These are phyloP conservation scores for Saccopteryx bilineata DNA, from an alignment of 2,113 vertebrate species.

Conservation along the genomic window DNA sequence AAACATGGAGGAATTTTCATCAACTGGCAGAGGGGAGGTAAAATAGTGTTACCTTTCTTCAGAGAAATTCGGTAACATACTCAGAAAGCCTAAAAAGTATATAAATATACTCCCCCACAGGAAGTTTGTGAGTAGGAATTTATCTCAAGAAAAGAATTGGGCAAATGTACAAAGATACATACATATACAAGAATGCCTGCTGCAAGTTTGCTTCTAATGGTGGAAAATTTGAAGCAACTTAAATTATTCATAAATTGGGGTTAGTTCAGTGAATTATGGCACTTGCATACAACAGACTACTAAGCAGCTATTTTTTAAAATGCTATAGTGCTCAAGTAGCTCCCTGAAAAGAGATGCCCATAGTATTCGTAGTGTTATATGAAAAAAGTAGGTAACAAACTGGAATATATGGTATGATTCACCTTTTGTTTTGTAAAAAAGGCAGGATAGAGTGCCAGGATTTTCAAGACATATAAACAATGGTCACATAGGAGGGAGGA, in stretches of 20 bases:
- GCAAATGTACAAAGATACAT: background rate
- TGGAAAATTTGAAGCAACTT: conserved; percentile 31
- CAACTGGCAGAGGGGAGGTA: background rate
- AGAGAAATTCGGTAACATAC: conserved; percentile 30
- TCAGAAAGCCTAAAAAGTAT: conserved; percentile 1
- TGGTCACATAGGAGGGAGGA: background rate
- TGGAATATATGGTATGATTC: background rate
- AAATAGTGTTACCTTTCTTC: background rate
- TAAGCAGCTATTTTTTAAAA: background rate
- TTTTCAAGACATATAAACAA: conserved; percentile 11
- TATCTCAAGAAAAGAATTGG: background rate
- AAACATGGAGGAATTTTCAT: background rate
- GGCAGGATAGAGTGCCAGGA: background rate
- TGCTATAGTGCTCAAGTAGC: background rate
- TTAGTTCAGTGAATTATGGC: background rate
- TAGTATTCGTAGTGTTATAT: background rate
- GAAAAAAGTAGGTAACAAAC: background rate
- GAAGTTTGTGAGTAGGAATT: background rate
- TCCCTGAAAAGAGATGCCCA: background rate
- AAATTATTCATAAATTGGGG: background rate
- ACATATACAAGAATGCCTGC: background rate
- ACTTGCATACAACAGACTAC: background rate
- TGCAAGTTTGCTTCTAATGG: background rate
- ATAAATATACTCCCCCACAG: background rate
- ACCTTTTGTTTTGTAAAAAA: background rate